Conservation (phyloP, 2,888 invertebrate genomes). For the Lacanobia wlatinum region DNA sequence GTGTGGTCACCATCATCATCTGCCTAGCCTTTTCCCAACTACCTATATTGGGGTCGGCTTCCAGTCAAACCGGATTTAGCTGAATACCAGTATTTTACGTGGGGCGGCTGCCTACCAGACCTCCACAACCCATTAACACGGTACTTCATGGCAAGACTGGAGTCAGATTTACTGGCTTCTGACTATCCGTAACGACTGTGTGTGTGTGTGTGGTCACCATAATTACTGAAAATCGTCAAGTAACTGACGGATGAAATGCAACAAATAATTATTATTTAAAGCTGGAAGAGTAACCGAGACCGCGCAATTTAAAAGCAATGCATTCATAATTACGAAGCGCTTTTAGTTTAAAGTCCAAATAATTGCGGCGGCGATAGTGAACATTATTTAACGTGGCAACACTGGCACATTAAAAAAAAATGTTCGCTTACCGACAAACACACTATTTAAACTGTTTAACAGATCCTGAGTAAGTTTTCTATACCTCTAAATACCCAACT, state of each 20-base stretch:
- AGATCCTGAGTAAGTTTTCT: no score
- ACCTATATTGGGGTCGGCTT: no score
- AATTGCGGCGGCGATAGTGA: constrained; percentile 43
- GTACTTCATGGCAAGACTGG: no score
- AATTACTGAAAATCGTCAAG: not conserved
- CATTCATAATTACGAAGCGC: constrained; percentile 31
- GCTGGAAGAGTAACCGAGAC: constrained; percentile 31
- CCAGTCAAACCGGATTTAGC: no score
- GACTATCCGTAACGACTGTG: no score
- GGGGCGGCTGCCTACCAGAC: no score
- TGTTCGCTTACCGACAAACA: not conserved
- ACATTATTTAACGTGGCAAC: constrained; percentile 34
- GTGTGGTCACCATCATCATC: not conserved
- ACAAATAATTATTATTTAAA: constrained; percentile 23
- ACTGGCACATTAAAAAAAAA: constrained; percentile 3
- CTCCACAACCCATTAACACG: no score
- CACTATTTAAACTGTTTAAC: no score
- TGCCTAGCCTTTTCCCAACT: no score
- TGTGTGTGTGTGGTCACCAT: not conserved
- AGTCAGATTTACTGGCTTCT: no score
- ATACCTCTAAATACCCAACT: no score
- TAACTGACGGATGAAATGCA: constrained; percentile 11
- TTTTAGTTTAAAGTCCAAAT: constrained; percentile 48
- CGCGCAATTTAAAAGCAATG: constrained; percentile 44
- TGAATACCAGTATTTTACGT: no score